Base-by-base conservation (phyloP, 2,113 vertebrate genomes). In the Thryonomys swinderianus region DNA sequence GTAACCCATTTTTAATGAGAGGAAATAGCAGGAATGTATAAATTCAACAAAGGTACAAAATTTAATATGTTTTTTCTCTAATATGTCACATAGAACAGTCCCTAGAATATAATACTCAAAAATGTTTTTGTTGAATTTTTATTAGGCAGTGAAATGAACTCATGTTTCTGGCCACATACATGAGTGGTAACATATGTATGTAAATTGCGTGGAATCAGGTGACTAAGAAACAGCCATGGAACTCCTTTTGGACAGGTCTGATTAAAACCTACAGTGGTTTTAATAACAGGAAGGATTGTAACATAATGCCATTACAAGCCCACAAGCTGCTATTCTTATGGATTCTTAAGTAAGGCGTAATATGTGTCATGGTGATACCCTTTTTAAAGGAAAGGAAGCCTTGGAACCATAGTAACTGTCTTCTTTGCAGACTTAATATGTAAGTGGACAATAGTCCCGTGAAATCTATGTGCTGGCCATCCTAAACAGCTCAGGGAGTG, bases 311-410 rank as follows among this genome's bases (percentile, higher is more conserved):
- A 42, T 55, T 76, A 5, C 51, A 64, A 61, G 23, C 7, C 45
- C 48, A 59, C 34, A 82, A 66, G 51, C 53, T 94, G n/a, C 66
- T 64, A 10, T 40, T 59, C 34, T 67, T 86, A 57, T 80, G 20
- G 88, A 85, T 69, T 83, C 83, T 79, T 85, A 12, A 92, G 61
- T 88, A 62, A 93, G 92, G 53, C 51, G n/a, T 79, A 23, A 6
- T 83, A 64, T 48, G 21, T 66, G 55, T 82, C 20, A 30, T 7
- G 37, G 25, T 57, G 53, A 73, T 42, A 51, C 55, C 53, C 67
- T 84, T 92, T 81, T 30, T 48, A 59, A 94, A 78, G 62, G 57
- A 82, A 94, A 91, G 53, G 17, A 69, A 93, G 30, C 4, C 92
- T 87, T 8, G 25, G 32, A 94, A 78, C 40, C 48, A 48, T 1